Evolutionary conservation across 2,888 invertebrate genomes (phyloP).

Genomic region (Strigamia crassipes): DNA sequence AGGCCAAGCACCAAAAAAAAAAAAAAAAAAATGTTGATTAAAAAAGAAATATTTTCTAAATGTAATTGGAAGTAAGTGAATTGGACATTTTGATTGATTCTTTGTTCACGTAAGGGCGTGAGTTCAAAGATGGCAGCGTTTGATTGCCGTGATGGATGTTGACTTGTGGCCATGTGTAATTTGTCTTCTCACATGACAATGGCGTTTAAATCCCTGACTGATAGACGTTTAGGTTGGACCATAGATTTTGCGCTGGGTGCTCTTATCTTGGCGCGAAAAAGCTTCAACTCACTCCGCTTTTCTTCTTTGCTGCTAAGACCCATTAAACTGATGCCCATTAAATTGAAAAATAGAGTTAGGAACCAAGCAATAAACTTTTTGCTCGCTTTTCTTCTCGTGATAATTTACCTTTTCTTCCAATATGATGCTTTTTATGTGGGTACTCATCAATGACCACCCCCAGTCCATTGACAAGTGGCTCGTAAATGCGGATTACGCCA

Average conservation of each 20-base stretch:
- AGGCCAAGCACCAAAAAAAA: too few relatives aligned
- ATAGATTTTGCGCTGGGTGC: not conserved
- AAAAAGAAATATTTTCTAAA: not conserved
- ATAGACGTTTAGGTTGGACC: conserved; percentile 5
- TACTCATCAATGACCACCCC: conserved; percentile 20
- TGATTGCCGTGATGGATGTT: conserved; percentile 35
- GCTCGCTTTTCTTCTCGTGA: not conserved
- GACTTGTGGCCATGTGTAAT: conserved; percentile 18
- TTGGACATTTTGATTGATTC: conserved; percentile 11
- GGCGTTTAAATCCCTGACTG: conserved; percentile 22
- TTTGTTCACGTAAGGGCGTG: conserved; percentile 3
- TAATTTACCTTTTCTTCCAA: not conserved
- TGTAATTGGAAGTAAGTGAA: conserved; percentile 4
- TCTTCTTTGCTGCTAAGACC: conserved; percentile 9
- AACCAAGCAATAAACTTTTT: conserved; percentile 34
- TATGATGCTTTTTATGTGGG: not conserved
- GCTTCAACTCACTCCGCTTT: not conserved
- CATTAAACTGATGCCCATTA: conserved; percentile 13
- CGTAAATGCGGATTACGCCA: conserved; percentile 30
- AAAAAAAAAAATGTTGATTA: too few relatives aligned
- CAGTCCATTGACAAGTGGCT: not conserved
- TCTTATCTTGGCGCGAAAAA: conserved; percentile 23
- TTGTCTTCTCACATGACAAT: not conserved
- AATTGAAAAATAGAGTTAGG: conserved; percentile 28
- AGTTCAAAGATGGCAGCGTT: conserved; percentile 23